Percentiles rank a stretch among this genome's conserved stretches.
These are phyloP conservation scores for Enteromius fasciolatus DNA, from an alignment of 2,797 vertebrate species.

Conservation along the genomic window DNA sequence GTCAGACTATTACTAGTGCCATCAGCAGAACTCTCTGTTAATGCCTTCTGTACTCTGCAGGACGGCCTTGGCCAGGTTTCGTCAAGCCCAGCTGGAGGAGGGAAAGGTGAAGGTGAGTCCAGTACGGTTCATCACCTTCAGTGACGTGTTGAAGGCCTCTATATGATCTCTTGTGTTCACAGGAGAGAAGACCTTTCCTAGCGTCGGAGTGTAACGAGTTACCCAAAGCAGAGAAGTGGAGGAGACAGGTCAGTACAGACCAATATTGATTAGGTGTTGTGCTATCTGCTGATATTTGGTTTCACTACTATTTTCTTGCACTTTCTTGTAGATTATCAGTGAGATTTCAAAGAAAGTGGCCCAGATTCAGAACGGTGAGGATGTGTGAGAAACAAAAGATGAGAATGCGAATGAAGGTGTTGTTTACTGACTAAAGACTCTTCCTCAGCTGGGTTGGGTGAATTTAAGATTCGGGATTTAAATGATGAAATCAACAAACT, in stretches of 20 bases:
- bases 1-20: neutral
- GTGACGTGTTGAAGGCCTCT: too few relatives aligned
- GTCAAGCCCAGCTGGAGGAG: constrained; percentile 88
- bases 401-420: too few relatives aligned
- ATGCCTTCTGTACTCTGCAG: constrained; percentile 63
- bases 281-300: neutral
- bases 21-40: neutral
- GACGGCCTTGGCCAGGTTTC: constrained; percentile 89
- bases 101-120: constrained; percentile 85
- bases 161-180: neutral
- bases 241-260: constrained; percentile 82
- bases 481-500: constrained; percentile 98
- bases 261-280: too few relatives aligned
- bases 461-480: constrained; percentile 93
- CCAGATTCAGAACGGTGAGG: constrained; percentile 97
- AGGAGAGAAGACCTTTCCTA: constrained; percentile 94
- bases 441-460: constrained; percentile 89
- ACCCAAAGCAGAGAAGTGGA: constrained; percentile 97
- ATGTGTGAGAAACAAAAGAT: neutral
- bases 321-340: constrained; percentile 88
- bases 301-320: neutral
- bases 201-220: constrained; percentile 93
- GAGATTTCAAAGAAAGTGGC: constrained; percentile 98
- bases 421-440: neutral
- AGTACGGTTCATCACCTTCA: neutral